Conservation (phyloP, 2,797 vertebrate species). For the Falco biarmicus region DNA sequence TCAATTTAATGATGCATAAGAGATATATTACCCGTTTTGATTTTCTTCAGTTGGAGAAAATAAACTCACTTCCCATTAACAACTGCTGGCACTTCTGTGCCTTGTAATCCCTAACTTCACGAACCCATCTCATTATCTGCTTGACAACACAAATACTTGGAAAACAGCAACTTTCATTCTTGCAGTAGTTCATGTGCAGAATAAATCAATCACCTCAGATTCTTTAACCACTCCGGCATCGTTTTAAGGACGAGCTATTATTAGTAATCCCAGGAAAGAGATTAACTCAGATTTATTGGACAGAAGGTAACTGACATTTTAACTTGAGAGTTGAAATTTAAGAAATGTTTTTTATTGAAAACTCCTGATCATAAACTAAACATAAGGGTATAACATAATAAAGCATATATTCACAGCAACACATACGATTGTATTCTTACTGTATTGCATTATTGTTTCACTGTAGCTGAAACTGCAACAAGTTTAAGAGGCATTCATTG, state of each 20-base stretch:
- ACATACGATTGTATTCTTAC: neutral
- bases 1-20: neutral
- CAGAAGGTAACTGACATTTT: neutral
- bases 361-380: constrained; percentile 17
- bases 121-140: neutral
- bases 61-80: neutral
- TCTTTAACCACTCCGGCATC: neutral
- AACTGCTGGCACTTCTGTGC: neutral
- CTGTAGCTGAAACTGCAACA: neutral
- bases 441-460: neutral
- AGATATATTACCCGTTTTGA: neutral
- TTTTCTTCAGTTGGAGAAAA: neutral
- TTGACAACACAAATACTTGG: neutral
- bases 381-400: neutral
- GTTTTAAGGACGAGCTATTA: neutral
- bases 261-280: neutral
- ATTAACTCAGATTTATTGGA: constrained; percentile 35
- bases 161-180: neutral
- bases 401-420: neutral
- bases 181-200: neutral
- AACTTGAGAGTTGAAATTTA: constrained; percentile 31
- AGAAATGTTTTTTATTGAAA: neutral
- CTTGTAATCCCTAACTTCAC: neutral
- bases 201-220: neutral
- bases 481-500: neutral